These are phyloP conservation scores for Luperina nickerlii DNA, from an alignment of 2,888 invertebrate genomes.

Conservation along the genomic window DNA sequence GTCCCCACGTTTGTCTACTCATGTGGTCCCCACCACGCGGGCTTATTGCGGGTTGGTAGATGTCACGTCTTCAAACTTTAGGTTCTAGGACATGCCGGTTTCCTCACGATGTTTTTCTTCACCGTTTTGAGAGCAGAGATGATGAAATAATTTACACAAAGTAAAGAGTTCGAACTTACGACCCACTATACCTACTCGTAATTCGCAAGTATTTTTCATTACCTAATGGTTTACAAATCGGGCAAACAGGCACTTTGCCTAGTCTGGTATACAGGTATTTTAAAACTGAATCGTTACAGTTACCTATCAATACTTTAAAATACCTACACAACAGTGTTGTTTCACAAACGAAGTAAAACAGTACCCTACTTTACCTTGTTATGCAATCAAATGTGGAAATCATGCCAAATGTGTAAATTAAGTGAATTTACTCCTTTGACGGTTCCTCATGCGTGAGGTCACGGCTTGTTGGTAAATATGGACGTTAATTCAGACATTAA, in stretches of 20 bases:
- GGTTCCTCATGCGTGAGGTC: slow-evolving; percentile 5
- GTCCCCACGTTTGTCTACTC: too few relatives aligned
- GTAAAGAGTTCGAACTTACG: too few relatives aligned
- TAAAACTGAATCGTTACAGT: background rate
- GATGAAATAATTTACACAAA: too few relatives aligned
- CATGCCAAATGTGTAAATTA: slow-evolving; percentile 13
- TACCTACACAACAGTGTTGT: background rate
- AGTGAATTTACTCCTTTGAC: slow-evolving; percentile 23
- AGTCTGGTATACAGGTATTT: background rate
- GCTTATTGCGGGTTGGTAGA: background rate
- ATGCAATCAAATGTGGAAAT: slow-evolving; percentile 26
- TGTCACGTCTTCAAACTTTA: too few relatives aligned
- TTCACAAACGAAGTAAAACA: background rate
- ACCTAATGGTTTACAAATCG: background rate
- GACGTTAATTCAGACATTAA: background rate
- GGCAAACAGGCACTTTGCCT: background rate
- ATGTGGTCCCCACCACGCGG: too few relatives aligned
- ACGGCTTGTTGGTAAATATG: slow-evolving; percentile 5
- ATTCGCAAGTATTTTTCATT: too few relatives aligned
- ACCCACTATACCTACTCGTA: too few relatives aligned
- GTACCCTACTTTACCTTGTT: background rate
- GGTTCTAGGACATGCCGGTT: too few relatives aligned
- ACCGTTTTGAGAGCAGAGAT: too few relatives aligned
- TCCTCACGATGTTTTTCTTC: too few relatives aligned
- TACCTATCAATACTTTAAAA: background rate